Percentiles rank a stretch among this genome's conserved stretches.
phyloP scores from a whole-genome alignment of 2,888 invertebrate genomes.

The Xestia rhomboidea region DNA sequence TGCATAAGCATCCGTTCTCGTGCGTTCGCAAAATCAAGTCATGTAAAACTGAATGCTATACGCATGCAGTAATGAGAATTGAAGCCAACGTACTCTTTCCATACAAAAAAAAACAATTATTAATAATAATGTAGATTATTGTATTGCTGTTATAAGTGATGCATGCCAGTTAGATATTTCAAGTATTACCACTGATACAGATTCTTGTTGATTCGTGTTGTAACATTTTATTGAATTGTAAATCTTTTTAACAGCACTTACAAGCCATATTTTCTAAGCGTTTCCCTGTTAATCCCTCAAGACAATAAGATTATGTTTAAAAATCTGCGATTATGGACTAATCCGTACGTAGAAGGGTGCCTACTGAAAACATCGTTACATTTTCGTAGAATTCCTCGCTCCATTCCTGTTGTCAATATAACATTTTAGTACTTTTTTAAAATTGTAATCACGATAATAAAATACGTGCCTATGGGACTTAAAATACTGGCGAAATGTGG shows the following conservation, averaged over 20 bases:
- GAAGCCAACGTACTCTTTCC: too few relatives aligned
- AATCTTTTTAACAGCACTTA: neutral
- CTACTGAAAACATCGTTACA: neutral
- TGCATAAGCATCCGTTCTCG: too few relatives aligned
- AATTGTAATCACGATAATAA: too few relatives aligned
- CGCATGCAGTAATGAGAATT: neutral
- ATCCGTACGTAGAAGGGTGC: neutral
- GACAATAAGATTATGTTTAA: conserved; percentile 14
- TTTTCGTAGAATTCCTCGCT: neutral
- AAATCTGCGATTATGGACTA: conserved; percentile 9
- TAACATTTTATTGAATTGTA: neutral
- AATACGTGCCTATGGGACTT: too few relatives aligned
- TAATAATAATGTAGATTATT: too few relatives aligned
- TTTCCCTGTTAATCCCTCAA: conserved; percentile 6
- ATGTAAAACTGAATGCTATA: too few relatives aligned
- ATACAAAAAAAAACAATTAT: neutral
- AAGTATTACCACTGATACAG: too few relatives aligned
- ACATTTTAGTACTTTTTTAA: neutral
- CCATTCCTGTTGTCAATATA: neutral
- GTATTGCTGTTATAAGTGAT: too few relatives aligned
- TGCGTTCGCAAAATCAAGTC: too few relatives aligned
- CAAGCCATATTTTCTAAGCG: neutral
- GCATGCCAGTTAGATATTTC: too few relatives aligned
- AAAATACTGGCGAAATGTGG: too few relatives aligned
- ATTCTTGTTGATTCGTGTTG: neutral